phyloP scores from a whole-genome alignment of 2,888 invertebrate genomes.

The Nysson spinosus region DNA sequence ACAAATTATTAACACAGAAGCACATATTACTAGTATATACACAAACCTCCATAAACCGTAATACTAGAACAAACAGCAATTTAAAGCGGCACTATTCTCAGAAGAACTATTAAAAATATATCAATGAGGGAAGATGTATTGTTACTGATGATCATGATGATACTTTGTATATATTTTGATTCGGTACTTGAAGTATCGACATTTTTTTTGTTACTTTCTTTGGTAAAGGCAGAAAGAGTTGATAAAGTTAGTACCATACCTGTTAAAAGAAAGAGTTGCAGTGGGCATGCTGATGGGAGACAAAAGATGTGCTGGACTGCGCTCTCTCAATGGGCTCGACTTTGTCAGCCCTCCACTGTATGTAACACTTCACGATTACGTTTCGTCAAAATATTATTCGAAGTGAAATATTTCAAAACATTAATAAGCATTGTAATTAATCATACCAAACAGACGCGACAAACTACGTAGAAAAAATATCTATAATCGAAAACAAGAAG shows the following conservation, averaged over 20 bases:
- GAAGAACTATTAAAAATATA: neutral
- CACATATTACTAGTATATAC: slow-evolving; percentile 14
- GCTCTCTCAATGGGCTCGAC: slow-evolving; percentile 74
- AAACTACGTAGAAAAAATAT: too few relatives aligned
- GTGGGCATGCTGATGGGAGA: slow-evolving; percentile 82
- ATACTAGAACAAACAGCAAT: slow-evolving; percentile 13
- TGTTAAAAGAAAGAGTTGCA: slow-evolving; percentile 80
- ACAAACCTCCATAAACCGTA: slow-evolving; percentile 34
- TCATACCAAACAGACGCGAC: too few relatives aligned
- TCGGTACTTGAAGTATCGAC: neutral
- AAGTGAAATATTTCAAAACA: neutral
- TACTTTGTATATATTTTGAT: neutral
- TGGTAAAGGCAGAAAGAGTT: slow-evolving; percentile 15
- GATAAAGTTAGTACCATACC: slow-evolving; percentile 76
- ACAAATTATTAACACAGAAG: too few relatives aligned
- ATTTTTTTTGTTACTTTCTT: slow-evolving; percentile 7
- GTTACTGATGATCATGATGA: slow-evolving; percentile 13
- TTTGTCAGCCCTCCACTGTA: slow-evolving; percentile 73
- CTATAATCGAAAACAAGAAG: neutral
- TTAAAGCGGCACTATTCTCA: slow-evolving; percentile 19
- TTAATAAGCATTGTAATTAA: too few relatives aligned
- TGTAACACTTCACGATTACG: slow-evolving; percentile 66
- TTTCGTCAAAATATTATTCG: slow-evolving; percentile 14
- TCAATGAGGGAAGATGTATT: neutral
- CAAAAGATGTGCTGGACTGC: slow-evolving; percentile 78